Percentiles rank a stretch among this genome's conserved stretches.
phyloP scores from a whole-genome alignment of 2,113 vertebrate genomes.

The Laticauda colubrina region DNA sequence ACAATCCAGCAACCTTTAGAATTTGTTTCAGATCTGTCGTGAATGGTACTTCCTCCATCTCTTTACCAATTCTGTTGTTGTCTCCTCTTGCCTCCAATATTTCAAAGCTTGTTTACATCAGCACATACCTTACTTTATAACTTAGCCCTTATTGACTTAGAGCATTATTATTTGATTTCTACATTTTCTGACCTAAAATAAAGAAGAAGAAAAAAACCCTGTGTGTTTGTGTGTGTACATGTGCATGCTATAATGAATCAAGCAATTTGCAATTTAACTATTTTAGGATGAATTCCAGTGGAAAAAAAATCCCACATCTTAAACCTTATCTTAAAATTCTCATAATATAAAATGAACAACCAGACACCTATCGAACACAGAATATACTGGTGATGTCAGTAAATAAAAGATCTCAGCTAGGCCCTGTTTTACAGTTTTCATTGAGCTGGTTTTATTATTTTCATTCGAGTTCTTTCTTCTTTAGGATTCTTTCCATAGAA shows the following conservation, averaged over 20 bases:
- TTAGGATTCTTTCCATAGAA: neutral
- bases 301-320: neutral
- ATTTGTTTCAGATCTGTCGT: neutral
- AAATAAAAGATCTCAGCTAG: neutral
- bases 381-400: neutral
- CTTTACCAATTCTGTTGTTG: neutral
- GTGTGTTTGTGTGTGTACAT: neutral
- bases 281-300: neutral
- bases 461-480: neutral
- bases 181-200: neutral
- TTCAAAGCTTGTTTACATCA: neutral
- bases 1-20: neutral
- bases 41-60: neutral
- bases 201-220: neutral
- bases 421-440: neutral
- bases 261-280: neutral
- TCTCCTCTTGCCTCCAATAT: neutral
- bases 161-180: neutral
- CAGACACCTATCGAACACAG: neutral
- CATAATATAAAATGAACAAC: neutral
- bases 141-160: neutral
- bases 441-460: neutral
- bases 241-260: neutral
- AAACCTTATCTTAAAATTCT: neutral
- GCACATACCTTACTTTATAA: neutral